phyloP scores from a whole-genome alignment of 2,888 invertebrate genomes.

The Drosophila atripex region DNA sequence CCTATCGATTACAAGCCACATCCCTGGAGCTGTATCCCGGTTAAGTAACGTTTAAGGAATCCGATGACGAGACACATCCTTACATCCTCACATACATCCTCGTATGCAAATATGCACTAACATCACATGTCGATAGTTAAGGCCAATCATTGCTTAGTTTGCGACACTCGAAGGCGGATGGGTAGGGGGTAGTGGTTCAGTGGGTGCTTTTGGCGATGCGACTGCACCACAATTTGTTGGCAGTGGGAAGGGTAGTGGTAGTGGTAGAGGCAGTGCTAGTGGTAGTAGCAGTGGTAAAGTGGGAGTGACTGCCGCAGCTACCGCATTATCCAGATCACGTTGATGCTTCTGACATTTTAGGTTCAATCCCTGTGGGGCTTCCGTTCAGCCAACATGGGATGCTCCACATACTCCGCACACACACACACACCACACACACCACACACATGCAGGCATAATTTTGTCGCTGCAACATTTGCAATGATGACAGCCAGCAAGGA shows the following conservation, averaged over 20 bases:
- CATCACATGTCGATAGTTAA: constrained; percentile 52
- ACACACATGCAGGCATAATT: constrained; percentile 63
- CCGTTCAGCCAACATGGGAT: constrained; percentile 37
- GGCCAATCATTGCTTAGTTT: constrained; percentile 58
- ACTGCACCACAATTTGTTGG: constrained; percentile 36
- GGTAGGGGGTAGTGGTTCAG: background rate
- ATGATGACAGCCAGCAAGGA: constrained; percentile 68
- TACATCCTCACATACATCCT: constrained; percentile 5
- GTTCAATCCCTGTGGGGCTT: constrained; percentile 75
- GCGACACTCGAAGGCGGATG: constrained; percentile 42
- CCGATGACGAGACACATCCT: constrained; percentile 34
- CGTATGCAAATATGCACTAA: constrained; percentile 28
- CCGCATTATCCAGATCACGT: constrained; percentile 70
- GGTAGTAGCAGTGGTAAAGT: background rate
- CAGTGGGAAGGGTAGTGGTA: constrained; percentile 2
- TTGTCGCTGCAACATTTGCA: constrained; percentile 71
- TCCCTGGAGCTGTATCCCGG: constrained; percentile 35
- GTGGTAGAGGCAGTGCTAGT: background rate
- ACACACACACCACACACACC: constrained; percentile 12
- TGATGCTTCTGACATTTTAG: constrained; percentile 76
- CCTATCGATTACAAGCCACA: constrained; percentile 38
- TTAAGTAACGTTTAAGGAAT: constrained; percentile 43
- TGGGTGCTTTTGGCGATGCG: background rate
- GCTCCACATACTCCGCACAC: constrained; percentile 20
- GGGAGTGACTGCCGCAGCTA: constrained; percentile 52